Evolutionary conservation across 2,797 vertebrate species (phyloP).

Genomic region (Anabas testudineus): DNA sequence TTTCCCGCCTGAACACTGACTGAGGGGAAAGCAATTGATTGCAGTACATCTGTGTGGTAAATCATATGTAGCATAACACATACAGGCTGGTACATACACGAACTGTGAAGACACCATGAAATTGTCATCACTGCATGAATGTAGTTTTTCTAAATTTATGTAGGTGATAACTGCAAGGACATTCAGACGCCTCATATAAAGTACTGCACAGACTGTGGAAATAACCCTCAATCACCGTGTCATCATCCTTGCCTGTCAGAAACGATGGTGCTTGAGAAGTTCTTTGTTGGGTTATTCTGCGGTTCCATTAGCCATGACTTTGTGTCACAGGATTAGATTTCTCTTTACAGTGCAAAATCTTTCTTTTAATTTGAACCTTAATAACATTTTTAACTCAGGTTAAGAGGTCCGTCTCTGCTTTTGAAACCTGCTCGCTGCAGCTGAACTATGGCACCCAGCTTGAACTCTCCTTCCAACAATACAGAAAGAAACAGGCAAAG

Average conservation of each 20-base stretch:
- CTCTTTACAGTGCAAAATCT: conserved; percentile 12
- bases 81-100: background rate
- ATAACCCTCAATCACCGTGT: background rate
- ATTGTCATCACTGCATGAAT: conserved; percentile 1
- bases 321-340: background rate
- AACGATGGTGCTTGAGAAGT: background rate
- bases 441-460: background rate
- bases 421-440: conserved; percentile 17
- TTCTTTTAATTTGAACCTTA: background rate
- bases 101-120: background rate
- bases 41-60: conserved; percentile 3
- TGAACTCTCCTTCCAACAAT: background rate
- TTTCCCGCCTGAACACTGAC: conserved; percentile 22
- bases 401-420: background rate
- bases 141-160: background rate
- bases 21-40: conserved; percentile 2
- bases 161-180: conserved; percentile 1
- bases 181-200: conserved; percentile 8
- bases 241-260: background rate
- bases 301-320: conserved; percentile 16
- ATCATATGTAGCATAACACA: conserved; percentile 14
- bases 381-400: background rate
- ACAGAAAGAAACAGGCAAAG: conserved; percentile 17
- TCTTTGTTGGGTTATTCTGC: conserved; percentile 10
- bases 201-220: background rate